Base-by-base conservation (phyloP, 2,113 vertebrate species). In the Microcebus murinus region DNA sequence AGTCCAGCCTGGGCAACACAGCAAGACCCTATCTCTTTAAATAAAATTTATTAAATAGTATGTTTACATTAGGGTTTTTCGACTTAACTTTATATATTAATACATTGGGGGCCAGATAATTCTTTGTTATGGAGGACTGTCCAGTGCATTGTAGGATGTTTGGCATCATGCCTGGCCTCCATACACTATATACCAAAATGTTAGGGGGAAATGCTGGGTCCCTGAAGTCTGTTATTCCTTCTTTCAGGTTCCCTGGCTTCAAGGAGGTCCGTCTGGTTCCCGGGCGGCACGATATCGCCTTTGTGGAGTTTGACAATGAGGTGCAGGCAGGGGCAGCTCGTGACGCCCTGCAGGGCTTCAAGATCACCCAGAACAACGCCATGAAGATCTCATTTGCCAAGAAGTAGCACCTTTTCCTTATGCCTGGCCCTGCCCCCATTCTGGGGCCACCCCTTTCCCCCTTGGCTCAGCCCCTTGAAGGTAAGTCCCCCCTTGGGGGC, bases 321-420 rank as follows among this genome's bases (percentile, higher is more conserved):
- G 99, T 99, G 76, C 99, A 99, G 97, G 99, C 99, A 0, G 99
- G 99, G 6, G 99, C 99, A 0, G 99, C 99, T 17, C 98, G 99
- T 0, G 99, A 99, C 0, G 99, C 99, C 25, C 98, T 99, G 3
- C 99, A 99, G 91, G 99, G 99, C 90, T 99, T 99, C 96, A 99
- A 99, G 98, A 99, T 99, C 98, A 99, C 99, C 0, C 99, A 99
- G 97, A 99, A 98, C 42, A 99, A 99, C 0, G 99, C 99, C 39
- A 99, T 99, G 99, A 99, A 99, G 98, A 99, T 99, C 96, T 99
- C 99, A 0, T 99, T 99, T 61, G 99, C 99, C 65, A 99, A 99
- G 98, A 99, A 99, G 97, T 99, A 98, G 97, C 8, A 25, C 80
- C 82, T 94, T 95, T 55, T 31, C 48, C 96, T 91, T 50, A 11